phyloP scores from a whole-genome alignment of 2,888 invertebrate genomes.

The Trilocha varians region DNA sequence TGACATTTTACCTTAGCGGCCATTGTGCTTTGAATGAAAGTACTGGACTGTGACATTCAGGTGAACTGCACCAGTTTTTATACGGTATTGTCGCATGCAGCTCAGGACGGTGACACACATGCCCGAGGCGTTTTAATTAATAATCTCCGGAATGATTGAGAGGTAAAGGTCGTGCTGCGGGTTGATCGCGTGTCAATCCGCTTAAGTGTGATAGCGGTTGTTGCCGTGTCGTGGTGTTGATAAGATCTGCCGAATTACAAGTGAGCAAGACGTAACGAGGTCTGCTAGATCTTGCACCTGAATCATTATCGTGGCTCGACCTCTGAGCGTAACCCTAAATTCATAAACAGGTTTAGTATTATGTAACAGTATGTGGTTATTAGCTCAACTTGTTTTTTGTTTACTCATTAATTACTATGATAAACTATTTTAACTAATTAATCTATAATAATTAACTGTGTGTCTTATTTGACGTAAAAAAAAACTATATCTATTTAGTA shows the following conservation, averaged over 20 bases:
- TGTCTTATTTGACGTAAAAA: too few relatives aligned
- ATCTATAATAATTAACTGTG: too few relatives aligned
- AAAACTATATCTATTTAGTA: too few relatives aligned
- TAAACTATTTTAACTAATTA: too few relatives aligned
- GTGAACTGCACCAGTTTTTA: slow-evolving; percentile 40
- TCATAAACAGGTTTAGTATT: background rate
- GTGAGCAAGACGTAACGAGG: background rate
- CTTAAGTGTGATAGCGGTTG: background rate
- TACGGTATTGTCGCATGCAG: slow-evolving; percentile 30
- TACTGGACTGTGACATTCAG: slow-evolving; percentile 36
- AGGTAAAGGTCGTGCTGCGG: slow-evolving; percentile 31
- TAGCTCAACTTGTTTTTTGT: too few relatives aligned
- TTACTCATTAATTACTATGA: too few relatives aligned
- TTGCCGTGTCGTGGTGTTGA: background rate
- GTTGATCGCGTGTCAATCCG: background rate
- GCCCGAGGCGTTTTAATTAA: slow-evolving; percentile 24
- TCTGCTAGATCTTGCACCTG: background rate
- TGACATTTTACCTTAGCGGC: slow-evolving; percentile 43
- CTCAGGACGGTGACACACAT: slow-evolving; percentile 19
- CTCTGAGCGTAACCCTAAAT: background rate
- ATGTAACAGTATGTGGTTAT: background rate
- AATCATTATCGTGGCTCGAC: background rate
- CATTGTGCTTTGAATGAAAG: slow-evolving; percentile 44
- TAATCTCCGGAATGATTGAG: slow-evolving; percentile 27
- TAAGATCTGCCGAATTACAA: background rate